A percentile compares a stretch with the other conserved stretches of the same genome.
Evolutionary conservation across 1,140 invertebrate genomes (phyloP).

Genomic region (Zaprionus gabonicus): DNA sequence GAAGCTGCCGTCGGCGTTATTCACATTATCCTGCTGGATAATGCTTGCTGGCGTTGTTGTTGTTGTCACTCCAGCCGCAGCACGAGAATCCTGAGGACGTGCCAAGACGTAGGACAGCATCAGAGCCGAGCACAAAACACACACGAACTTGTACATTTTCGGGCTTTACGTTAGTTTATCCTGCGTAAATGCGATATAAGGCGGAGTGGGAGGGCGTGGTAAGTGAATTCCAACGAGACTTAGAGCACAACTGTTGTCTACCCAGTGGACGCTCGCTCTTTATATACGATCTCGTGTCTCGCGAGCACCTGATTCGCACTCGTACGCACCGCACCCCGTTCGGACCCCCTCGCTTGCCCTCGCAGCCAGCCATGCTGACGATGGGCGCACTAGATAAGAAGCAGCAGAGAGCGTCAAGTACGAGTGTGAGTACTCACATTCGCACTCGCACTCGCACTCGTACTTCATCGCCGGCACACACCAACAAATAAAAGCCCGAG

Average conservation of each 20-base stretch:
- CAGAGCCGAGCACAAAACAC: conserved; percentile 66
- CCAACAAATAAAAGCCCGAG: conserved; percentile 35
- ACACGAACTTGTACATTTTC: conserved; percentile 74
- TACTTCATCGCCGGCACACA: conserved; percentile 24
- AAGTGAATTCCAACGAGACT: conserved; percentile 54
- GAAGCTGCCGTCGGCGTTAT: conserved; percentile 81
- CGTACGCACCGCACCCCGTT: conserved; percentile 26
- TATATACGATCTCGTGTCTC: conserved; percentile 62
- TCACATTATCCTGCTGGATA: conserved; percentile 82
- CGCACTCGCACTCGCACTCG: conserved; percentile 36
- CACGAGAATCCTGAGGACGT: conserved; percentile 69
- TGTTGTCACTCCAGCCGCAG: conserved; percentile 28
- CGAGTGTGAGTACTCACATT: conserved; percentile 38
- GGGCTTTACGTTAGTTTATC: conserved; percentile 34
- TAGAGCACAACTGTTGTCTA: conserved; percentile 66
- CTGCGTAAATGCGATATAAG: conserved; percentile 27
- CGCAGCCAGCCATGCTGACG: conserved; percentile 52
- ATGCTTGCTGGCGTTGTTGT: conserved; percentile 80
- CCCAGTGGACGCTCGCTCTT: conserved; percentile 41
- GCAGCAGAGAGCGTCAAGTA: conserved; percentile 49
- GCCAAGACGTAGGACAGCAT: conserved; percentile 69
- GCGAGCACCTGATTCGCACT: conserved; percentile 49
- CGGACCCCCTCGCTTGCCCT: conserved; percentile 1
- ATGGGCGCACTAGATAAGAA: conserved; percentile 84
- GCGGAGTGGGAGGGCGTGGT: conserved; percentile 19